Evolutionary conservation across 2,113 vertebrate species (phyloP).

Genomic region (Rhinoderma darwinii): DNA sequence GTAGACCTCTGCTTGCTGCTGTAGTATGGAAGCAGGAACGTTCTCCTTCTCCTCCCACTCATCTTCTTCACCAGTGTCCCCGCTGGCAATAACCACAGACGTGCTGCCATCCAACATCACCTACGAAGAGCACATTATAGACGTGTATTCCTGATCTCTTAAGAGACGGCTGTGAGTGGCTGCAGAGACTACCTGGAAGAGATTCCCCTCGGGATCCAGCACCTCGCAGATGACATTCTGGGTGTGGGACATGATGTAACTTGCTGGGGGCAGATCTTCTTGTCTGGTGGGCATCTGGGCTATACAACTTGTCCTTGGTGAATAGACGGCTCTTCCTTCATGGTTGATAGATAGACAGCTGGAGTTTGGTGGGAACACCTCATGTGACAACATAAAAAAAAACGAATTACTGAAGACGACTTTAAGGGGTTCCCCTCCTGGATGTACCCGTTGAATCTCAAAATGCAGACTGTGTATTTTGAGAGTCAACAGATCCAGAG

Average conservation of each 20-base stretch:
- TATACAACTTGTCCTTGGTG: conserved; percentile 66
- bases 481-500: too few relatives aligned
- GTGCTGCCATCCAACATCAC: conserved; percentile 83
- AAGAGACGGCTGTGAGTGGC: neutral
- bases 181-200: conserved; percentile 79
- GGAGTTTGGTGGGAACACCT: conserved; percentile 74
- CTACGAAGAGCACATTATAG: conserved; percentile 67
- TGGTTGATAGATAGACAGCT: conserved; percentile 81
- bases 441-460: too few relatives aligned
- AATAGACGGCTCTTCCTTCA: conserved; percentile 81
- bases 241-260: conserved; percentile 84
- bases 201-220: conserved; percentile 82
- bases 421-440: neutral
- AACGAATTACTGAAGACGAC: neutral
- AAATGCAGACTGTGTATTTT: too few relatives aligned
- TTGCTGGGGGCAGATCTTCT: conserved; percentile 69
- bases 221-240: conserved; percentile 77
- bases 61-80: conserved; percentile 56
- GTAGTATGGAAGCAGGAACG: neutral
- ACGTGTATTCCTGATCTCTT: neutral
- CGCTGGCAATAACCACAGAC: conserved; percentile 66
- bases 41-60: conserved; percentile 51
- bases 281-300: conserved; percentile 49
- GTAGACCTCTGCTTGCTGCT: conserved; percentile 62
- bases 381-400: neutral